Base-by-base conservation (phyloP, 35 echinoderm and acorn worm genomes). In the Chiridota heheva region DNA sequence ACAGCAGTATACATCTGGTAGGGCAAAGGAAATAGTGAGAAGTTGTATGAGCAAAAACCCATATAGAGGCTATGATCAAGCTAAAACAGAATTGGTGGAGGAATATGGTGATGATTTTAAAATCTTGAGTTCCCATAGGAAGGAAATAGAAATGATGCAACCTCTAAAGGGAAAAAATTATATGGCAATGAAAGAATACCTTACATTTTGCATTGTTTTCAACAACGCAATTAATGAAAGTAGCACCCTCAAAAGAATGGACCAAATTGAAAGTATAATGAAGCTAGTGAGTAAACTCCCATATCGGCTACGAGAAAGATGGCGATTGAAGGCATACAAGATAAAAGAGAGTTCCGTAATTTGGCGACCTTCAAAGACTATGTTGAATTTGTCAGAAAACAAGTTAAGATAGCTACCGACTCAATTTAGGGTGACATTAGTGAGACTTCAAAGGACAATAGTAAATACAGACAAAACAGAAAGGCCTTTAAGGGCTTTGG, bases 341-440 rank as follows among this genome's bases (percentile, higher is more conserved):
- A 70, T 72, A 20, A 84, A 69, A 69, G 42, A 59, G 49, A 59
- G 7, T 16, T 34, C 13, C 27, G 40, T 38, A n/a, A 44, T 2
- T 5, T 57, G 34, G 64, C 63, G 26, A 48, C 26, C 16, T 72
- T 84, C 44, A 34, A 84, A 16, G 67, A 71, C 44, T 58, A 53
- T 16, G 67, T 84, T 20, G 13, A 71, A n/a, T 84, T 84, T 70
- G 25, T 84, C 42, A 56, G 40, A 26, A 62, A 56, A 44, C 42
- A 69, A 44, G 67, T 59, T 8, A 84, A 84, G 44, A 84, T 72
- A 38, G 46, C 34, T 33, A 84, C 81, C 8, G 34, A 84, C 32
- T 32, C 42, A 37, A 2, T 84, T n/a, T 84, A 45, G 40, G 81
- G 81, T 36, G 48, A 71, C 44, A 70, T 57, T 2, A 45, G 28